These are phyloP conservation scores for Periophthalmodon schlosseri DNA, from an alignment of 2,113 vertebrate species.

Conservation along the genomic window DNA sequence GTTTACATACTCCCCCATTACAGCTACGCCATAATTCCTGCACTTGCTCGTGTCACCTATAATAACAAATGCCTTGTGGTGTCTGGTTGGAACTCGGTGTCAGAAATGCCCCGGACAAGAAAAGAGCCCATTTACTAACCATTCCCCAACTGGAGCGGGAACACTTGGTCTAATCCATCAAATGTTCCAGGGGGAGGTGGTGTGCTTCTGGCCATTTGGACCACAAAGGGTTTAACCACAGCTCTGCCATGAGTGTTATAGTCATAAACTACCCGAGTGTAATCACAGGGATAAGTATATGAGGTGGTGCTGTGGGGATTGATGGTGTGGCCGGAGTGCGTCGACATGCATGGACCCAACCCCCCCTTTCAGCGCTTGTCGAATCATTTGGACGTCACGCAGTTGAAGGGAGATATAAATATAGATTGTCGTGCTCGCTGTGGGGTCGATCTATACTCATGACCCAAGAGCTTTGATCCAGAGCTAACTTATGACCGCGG, in stretches of 20 bases:
- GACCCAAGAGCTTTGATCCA: constrained; percentile 61
- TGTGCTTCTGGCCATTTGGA: constrained; percentile 59
- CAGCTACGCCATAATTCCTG: neutral
- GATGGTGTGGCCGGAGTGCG: constrained; percentile 61
- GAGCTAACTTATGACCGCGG: constrained; percentile 49
- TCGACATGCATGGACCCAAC: constrained; percentile 46
- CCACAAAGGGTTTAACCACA: constrained; percentile 58
- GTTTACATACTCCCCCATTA: neutral
- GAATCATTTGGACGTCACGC: constrained; percentile 63
- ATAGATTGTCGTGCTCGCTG: constrained; percentile 69
- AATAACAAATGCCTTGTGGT: constrained; percentile 38
- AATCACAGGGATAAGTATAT: constrained; percentile 62
- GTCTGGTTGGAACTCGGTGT: constrained; percentile 36
- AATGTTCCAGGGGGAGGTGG: constrained; percentile 63
- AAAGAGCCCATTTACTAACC: constrained; percentile 44
- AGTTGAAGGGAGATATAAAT: constrained; percentile 72
- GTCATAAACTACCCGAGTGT: constrained; percentile 60
- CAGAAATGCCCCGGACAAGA: constrained; percentile 44
- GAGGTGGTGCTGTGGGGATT: constrained; percentile 56
- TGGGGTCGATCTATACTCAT: constrained; percentile 64
- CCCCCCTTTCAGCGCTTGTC: constrained; percentile 42
- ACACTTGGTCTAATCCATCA: constrained; percentile 70
- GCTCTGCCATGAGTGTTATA: constrained; percentile 44
- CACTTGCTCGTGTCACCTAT: constrained; percentile 18
- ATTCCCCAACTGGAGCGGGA: constrained; percentile 66